These are phyloP conservation scores for Ceyx cyanopectus DNA, from an alignment of 2,113 vertebrate species.

Conservation along the genomic window DNA sequence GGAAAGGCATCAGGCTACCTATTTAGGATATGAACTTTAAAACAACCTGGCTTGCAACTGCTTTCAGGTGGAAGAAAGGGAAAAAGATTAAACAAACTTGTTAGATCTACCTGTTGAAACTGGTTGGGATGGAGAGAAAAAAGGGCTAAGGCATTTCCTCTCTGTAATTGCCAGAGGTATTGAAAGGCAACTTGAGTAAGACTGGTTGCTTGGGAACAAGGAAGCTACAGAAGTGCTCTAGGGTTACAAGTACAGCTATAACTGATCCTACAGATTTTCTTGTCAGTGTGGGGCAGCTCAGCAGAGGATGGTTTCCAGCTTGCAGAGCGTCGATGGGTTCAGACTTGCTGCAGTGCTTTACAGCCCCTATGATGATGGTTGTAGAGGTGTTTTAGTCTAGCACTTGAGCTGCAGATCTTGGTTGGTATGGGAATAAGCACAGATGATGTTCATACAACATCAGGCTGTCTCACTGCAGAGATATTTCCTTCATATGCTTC, in stretches of 20 bases:
- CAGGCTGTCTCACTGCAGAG: neutral
- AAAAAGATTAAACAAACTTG: neutral
- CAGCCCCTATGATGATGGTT: neutral
- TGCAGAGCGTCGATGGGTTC: neutral
- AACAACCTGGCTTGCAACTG: neutral
- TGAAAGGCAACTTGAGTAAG: neutral
- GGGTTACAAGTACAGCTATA: neutral
- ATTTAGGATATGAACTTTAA: neutral
- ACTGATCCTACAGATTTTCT: neutral
- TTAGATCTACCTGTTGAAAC: neutral
- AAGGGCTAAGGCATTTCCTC: neutral
- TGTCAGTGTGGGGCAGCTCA: neutral
- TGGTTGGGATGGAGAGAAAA: neutral
- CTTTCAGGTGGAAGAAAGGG: neutral
- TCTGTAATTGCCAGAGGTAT: neutral
- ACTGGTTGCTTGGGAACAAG: slow-evolving; percentile 36
- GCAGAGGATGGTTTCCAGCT: neutral
- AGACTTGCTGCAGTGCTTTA: neutral
- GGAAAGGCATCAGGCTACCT: neutral
- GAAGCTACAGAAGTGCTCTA: neutral
- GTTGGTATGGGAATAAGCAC: neutral
- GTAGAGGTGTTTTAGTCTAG: neutral
- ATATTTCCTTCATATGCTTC: neutral
- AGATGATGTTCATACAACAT: neutral
- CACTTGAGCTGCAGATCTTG: neutral